phyloP scores from a whole-genome alignment of 2,888 invertebrate species.

The Frankliniella intonsa region DNA sequence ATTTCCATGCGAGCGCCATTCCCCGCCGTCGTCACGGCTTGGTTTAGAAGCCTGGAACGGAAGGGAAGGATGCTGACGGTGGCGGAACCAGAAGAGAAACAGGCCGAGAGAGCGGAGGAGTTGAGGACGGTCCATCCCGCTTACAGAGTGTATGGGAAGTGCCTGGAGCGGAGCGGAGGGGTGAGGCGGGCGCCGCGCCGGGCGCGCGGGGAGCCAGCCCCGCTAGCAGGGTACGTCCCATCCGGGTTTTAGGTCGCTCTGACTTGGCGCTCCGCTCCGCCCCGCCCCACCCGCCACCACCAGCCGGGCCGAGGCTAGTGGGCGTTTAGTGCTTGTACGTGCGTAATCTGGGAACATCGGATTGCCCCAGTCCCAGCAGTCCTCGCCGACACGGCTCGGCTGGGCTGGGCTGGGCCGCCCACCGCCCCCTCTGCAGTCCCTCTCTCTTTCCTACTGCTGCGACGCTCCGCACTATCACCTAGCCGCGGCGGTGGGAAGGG shows the following conservation, averaged over 20 bases:
- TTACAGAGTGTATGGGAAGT: slow-evolving; percentile 5
- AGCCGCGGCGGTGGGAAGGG: no score
- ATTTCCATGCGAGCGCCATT: no score
- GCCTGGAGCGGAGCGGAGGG: not conserved
- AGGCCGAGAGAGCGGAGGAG: no score
- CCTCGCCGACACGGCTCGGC: not conserved
- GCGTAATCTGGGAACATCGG: not conserved
- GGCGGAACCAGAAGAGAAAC: no score
- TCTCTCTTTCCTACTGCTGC: not conserved
- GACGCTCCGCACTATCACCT: no score
- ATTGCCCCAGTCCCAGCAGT: not conserved
- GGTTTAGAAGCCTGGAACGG: no score
- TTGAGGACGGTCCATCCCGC: no score
- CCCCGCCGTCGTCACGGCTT: no score
- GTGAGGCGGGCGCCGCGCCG: not conserved
- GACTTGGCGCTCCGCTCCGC: not conserved
- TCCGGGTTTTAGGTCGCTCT: no score
- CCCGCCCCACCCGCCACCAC: not conserved
- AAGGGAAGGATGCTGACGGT: no score
- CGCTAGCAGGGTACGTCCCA: not conserved
- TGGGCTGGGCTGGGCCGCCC: not conserved
- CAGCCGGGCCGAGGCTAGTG: not conserved
- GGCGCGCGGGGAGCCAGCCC: not conserved
- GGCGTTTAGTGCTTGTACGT: slow-evolving; percentile 16
- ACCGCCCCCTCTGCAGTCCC: not conserved